phyloP scores from a whole-genome alignment of 2,797 vertebrate genomes.

The Molossus alvarezi region DNA sequence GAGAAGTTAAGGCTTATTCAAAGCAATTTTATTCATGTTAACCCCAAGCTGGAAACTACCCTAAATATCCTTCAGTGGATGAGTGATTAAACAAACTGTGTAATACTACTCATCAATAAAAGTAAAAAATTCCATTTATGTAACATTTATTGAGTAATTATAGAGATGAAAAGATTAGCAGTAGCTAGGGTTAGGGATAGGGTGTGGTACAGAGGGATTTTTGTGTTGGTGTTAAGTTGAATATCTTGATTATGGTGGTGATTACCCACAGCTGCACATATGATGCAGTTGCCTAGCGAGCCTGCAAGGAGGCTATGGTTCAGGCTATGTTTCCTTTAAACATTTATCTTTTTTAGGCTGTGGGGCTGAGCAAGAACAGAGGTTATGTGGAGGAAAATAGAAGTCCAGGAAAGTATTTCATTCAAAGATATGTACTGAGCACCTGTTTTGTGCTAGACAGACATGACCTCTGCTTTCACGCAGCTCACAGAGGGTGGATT shows the following conservation, averaged over 20 bases:
- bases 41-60: background rate
- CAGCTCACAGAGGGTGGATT: background rate
- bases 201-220: background rate
- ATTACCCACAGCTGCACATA: background rate
- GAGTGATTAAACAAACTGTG: background rate
- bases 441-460: background rate
- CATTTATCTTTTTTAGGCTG: constrained; percentile 2
- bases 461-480: background rate
- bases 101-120: background rate
- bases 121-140: constrained; percentile 52
- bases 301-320: background rate
- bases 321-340: background rate
- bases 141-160: background rate
- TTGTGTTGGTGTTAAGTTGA: constrained; percentile 2
- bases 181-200: background rate
- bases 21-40: constrained; percentile 56
- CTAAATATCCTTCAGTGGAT: background rate
- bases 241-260: background rate
- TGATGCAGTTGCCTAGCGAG: background rate
- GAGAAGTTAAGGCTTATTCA: constrained; percentile 52
- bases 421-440: background rate
- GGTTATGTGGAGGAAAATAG: background rate
- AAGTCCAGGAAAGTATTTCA: constrained; percentile 17
- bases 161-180: constrained; percentile 30
- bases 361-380: background rate